Base-by-base conservation (phyloP, 2,888 invertebrate genomes). In the Thumatha senex region DNA sequence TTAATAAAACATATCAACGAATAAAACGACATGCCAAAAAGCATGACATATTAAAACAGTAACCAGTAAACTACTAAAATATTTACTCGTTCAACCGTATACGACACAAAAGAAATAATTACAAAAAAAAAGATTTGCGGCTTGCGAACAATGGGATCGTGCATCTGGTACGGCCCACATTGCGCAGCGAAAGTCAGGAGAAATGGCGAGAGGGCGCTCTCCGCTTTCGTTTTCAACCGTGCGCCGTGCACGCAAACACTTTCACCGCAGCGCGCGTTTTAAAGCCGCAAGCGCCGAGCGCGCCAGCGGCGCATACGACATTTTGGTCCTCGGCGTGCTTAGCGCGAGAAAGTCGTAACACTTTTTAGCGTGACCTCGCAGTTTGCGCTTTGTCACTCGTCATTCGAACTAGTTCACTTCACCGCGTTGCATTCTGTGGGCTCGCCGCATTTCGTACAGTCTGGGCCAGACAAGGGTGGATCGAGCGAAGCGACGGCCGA, bases 291-390 rank as follows among this genome's bases (percentile, higher is more conserved):
- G 85, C 86, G 83, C 63, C 82, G 74, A 75, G 70, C 70, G 55
- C 74, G 79, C 81, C 80, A 72, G 74, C 70, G 80, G 77, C 84
- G 76, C 79, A 74, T 83, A 81, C 72, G 77, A 78, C 88, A 78
- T 87, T 89, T 87, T 78, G 76, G 58, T 70, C 63, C 76, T 74
- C 69, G 65, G 62, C 66, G 68, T 61, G 72, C 74, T 74, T 79
- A 81, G 81, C 80, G 75, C 89, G 91, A 88, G 90, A 91, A 92
- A 91, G 91, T 90, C 78, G 90, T 91, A 90, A 89, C 92, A 92
- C 92, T 91, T 91, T 90, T 89, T 78, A 85, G 64, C 74, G 74
- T 89, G 90, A 90, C 90, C 90, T 89, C 90, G 89, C 82, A 77
- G 78, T 82, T 86, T 78, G 84, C 84, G 84, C 84, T 84, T 88